Evolutionary conservation across 1,140 invertebrate species (phyloP), one percentile per base, ranked within the genome.

Genomic region (Bombus pyrosoma): DNA sequence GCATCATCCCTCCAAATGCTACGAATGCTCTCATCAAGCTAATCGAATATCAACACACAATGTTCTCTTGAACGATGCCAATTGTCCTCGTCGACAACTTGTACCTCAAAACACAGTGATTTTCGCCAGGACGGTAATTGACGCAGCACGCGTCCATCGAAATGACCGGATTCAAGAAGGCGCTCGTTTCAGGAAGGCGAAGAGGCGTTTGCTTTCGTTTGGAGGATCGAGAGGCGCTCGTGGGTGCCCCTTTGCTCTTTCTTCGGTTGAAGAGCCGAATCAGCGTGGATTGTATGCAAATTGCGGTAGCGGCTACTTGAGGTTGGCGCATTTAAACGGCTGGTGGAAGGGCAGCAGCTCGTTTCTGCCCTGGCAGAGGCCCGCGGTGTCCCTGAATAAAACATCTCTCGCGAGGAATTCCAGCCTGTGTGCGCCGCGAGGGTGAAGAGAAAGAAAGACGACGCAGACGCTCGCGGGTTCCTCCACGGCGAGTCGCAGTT

Each of bases 331-430:
- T 92, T 93, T 92, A 91, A 93, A 91, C 89, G 86, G 92, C 89
- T 89, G 89, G 91, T 86, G 87, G 86, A 88, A 91, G 81, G 90
- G 88, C 87, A 86, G 76, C 91, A 88, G 89, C 92, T 87, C 91
- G 91, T 90, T 89, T 89, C 92, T 91, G 89, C 89, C 89, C 88
- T 90, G 91, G 89, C 86, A 90, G 90, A 92, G 89, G 93, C 92
- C 92, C 91, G 93, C 91, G 93, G 93, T 94, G 92, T 95, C 93
- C 92, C 91, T 94, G 94, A 94, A 95, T 95, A 94, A 95, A 95
- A 95, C 94, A 94, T 95, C 94, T 95, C 94, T 92, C 86, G 76
- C 90, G 90, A 92, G 93, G 92, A 95, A 94, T 94, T 94, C 93
- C 91, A 92, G 91, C 34, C 75, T 59, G 75, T 41, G 75, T 41